Conservation (phyloP, 2,888 invertebrate species). For the Rhimphoctona megacephalus region DNA sequence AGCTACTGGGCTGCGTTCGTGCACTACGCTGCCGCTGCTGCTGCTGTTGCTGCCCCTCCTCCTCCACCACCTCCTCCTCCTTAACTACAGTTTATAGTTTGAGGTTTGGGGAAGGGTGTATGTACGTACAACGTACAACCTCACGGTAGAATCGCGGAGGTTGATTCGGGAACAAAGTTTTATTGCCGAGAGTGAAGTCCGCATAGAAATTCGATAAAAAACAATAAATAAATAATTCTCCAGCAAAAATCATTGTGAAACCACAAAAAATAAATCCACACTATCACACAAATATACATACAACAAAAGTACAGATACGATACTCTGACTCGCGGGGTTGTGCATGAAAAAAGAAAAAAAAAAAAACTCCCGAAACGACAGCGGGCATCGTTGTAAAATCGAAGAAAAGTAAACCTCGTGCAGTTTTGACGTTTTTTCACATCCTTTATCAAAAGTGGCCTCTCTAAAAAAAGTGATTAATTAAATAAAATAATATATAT, state of each 20-base stretch:
- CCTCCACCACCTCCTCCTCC: too few species aligned
- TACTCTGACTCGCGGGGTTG: conserved; percentile 9
- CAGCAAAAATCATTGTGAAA: background rate
- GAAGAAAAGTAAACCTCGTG: conserved; percentile 14
- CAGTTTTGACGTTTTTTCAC: conserved; percentile 12
- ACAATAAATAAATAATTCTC: background rate
- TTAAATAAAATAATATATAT: background rate
- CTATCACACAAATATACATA: background rate
- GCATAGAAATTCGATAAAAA: background rate
- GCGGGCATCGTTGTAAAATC: conserved; percentile 19
- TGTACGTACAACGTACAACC: conserved; percentile 72
- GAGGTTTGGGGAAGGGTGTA: conserved; percentile 65
- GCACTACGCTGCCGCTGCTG: background rate
- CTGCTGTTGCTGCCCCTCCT: too few species aligned
- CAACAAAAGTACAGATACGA: background rate
- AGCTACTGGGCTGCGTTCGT: background rate
- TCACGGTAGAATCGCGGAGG: conserved; percentile 73
- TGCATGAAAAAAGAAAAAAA: conserved; percentile 23
- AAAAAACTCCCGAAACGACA: conserved; percentile 16
- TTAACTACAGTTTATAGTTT: conserved; percentile 62
- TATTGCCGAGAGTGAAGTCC: background rate
- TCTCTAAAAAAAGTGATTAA: background rate
- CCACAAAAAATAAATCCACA: background rate
- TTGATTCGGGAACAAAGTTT: conserved; percentile 63
- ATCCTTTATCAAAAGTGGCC: background rate